Evolutionary conservation across 2,888 invertebrate genomes (phyloP), one percentile per base, ranked within the genome.

Genomic region (Gastracanthus pulcherrimus): DNA sequence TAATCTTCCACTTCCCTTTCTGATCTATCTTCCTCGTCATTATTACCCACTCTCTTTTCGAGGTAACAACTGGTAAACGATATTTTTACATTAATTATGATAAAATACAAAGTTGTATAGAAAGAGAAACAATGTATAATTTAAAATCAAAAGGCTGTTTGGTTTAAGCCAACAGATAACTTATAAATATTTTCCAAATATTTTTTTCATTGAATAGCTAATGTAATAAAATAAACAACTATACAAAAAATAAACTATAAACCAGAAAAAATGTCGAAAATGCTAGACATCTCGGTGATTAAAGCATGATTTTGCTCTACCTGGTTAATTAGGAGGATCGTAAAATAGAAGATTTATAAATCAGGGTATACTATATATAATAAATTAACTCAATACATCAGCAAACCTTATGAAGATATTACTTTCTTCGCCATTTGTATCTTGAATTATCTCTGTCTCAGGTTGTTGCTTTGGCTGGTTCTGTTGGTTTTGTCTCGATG

Each of bases 341-440:
- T 80, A 82, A 87, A 88, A 86, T 88, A 80, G 64, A 23, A 16
- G 31, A 78, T 86, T 87, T 87, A 84, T 84, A 87, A 86, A 90
- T 90, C 89, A 91, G 91, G 91, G 91, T 91, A 89, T 87, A 82
- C 85, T 90, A 90, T 90, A 90, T 31, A 70, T 72, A 76, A 75
- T 26, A 29, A 51, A 26, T 29, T 55, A 29, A 76, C 29, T 36
- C 13, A n/a, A n/a, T 23, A 7, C 9, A 62, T 58, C 11, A 51
- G 13, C 7, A 71, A 64, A 45, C 45, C 55, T 48, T 58, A 29
- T n/a, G 0, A 58, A 60, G 36, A 81, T 76, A 62, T 85, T 90
- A 93, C 94, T 95, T 93, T 97, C 97, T 91, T 97, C 97, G 11
- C 97, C 97, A 93, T 97, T 97, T 72, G 97, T 96, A 89, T 96